Percentiles rank a stretch among this genome's conserved stretches.
phyloP scores from a whole-genome alignment of 2,888 invertebrate genomes.

The Pseudoips prasinana region DNA sequence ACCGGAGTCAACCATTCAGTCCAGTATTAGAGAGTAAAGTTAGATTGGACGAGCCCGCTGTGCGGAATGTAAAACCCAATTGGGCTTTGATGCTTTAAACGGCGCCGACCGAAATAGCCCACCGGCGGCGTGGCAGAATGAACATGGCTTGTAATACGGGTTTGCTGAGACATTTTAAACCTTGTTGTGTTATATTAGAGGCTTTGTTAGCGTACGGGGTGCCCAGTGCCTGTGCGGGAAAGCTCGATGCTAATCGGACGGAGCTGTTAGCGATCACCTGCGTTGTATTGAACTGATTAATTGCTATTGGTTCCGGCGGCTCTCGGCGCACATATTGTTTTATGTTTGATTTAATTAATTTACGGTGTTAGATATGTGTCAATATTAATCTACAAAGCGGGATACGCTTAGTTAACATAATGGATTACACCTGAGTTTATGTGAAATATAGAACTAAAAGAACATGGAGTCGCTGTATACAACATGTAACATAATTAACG shows the following conservation, averaged over 20 bases:
- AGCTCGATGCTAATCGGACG: slow-evolving; percentile 63
- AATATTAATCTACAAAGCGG: not conserved
- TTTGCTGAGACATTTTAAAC: slow-evolving; percentile 25
- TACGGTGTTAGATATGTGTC: slow-evolving; percentile 19
- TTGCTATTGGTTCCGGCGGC: slow-evolving; percentile 54
- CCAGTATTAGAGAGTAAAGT: slow-evolving; percentile 57
- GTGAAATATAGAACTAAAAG: not conserved
- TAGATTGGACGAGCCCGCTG: slow-evolving; percentile 64
- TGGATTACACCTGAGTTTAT: not conserved
- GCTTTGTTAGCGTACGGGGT: slow-evolving; percentile 1
- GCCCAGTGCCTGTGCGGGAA: slow-evolving; percentile 28
- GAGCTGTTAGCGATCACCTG: slow-evolving; percentile 73
- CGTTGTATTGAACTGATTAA: slow-evolving; percentile 70
- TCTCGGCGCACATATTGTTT: slow-evolving; percentile 50
- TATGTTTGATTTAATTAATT: slow-evolving; percentile 49
- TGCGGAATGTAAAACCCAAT: slow-evolving; percentile 74
- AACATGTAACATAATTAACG: too few species aligned
- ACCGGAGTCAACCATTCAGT: slow-evolving; percentile 21
- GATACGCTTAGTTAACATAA: not conserved
- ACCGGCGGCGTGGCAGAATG: slow-evolving; percentile 42
- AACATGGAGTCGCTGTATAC: too few species aligned
- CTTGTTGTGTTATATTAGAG: slow-evolving; percentile 20
- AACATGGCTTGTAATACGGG: slow-evolving; percentile 17
- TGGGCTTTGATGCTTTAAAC: slow-evolving; percentile 74
- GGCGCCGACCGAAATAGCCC: slow-evolving; percentile 62